Conservation (phyloP, 2,888 invertebrate species). For the Spialia ferax region DNA sequence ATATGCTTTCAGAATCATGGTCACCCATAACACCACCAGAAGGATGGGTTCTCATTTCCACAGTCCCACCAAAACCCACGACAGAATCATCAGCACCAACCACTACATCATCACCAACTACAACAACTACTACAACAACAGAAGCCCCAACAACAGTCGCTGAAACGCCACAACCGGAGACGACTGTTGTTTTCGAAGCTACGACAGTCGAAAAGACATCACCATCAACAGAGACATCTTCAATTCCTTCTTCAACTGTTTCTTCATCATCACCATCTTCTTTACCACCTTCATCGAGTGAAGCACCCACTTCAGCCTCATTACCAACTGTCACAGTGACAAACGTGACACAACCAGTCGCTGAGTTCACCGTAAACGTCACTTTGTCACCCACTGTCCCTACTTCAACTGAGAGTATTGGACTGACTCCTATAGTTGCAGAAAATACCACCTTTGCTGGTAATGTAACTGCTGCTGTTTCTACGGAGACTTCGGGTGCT, state of each 20-base stretch:
- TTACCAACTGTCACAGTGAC: slow-evolving; percentile 7
- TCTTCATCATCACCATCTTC: slow-evolving; percentile 44
- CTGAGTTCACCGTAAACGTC: slow-evolving; percentile 70
- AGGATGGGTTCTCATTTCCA: slow-evolving; percentile 88
- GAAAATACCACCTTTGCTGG: slow-evolving; percentile 52
- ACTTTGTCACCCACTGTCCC: slow-evolving; percentile 65
- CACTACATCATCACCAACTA: slow-evolving; percentile 50
- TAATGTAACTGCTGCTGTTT: slow-evolving; percentile 52
- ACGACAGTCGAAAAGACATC: slow-evolving; percentile 62
- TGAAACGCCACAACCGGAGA: slow-evolving; percentile 46
- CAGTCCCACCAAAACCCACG: slow-evolving; percentile 70
- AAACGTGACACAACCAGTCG: neutral
- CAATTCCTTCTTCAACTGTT: slow-evolving; percentile 47
- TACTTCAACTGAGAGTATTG: slow-evolving; percentile 60
- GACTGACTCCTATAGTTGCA: slow-evolving; percentile 56
- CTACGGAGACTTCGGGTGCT: slow-evolving; percentile 43
- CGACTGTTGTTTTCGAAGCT: slow-evolving; percentile 46
- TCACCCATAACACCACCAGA: slow-evolving; percentile 89
- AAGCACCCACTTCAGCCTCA: slow-evolving; percentile 33
- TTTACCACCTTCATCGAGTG: slow-evolving; percentile 42
- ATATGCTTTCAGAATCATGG: slow-evolving; percentile 82
- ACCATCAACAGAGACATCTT: slow-evolving; percentile 42
- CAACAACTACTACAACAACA: slow-evolving; percentile 51
- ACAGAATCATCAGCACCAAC: slow-evolving; percentile 52
- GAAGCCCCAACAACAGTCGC: slow-evolving; percentile 50